These are phyloP conservation scores for Pangasius krempfi DNA, from an alignment of 2,797 vertebrate genomes.

Conservation along the genomic window DNA sequence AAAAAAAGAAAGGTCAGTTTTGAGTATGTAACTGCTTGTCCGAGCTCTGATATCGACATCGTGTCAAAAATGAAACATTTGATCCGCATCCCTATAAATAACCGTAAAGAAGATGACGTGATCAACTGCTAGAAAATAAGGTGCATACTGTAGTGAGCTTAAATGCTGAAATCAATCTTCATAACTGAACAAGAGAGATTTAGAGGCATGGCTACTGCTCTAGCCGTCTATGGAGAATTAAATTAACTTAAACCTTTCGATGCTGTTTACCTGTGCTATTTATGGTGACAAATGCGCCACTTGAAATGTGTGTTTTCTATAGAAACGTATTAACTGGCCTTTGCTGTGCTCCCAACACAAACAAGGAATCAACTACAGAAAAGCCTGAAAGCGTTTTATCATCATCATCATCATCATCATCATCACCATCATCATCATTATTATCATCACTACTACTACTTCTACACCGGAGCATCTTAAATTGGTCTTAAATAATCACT, in stretches of 20 bases:
- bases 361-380: neutral
- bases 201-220: neutral
- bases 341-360: neutral
- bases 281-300: neutral
- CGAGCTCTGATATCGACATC: neutral
- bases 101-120: neutral
- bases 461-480: neutral
- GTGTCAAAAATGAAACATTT: neutral
- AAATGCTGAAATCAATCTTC: slow-evolving; percentile 19
- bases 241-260: slow-evolving; percentile 2
- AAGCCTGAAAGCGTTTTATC: neutral
- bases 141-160: slow-evolving; percentile 3
- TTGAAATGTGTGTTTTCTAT: neutral
- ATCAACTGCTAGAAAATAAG: neutral
- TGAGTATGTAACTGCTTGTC: neutral
- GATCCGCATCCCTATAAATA: slow-evolving; percentile 4
- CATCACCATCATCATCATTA: neutral
- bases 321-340: neutral
- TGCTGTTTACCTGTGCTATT: neutral
- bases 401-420: neutral
- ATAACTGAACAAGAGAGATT: neutral
- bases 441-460: neutral
- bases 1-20: neutral
- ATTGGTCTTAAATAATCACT: neutral
- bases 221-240: neutral